Conservation (phyloP, 2,888 invertebrate species). For the Nomada lathburiana region DNA sequence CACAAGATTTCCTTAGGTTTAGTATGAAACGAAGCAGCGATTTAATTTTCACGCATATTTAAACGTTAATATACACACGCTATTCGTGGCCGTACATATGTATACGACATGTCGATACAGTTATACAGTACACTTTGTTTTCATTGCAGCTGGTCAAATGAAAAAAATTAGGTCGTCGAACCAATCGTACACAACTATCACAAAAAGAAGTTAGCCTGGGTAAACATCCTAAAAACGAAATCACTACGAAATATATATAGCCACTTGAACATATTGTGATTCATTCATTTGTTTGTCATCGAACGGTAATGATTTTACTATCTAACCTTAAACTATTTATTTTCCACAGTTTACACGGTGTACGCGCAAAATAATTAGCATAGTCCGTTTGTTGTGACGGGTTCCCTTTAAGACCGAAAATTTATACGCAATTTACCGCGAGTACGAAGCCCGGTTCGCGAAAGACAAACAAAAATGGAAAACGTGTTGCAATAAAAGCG, state of each 20-base stretch:
- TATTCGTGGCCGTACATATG: neutral
- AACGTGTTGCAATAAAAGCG: constrained; percentile 16
- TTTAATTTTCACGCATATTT: constrained; percentile 13
- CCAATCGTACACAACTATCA: constrained; percentile 32
- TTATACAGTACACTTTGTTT: constrained; percentile 53
- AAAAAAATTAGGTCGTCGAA: constrained; percentile 63
- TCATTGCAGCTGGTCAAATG: constrained; percentile 35
- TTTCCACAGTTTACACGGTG: neutral
- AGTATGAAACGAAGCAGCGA: neutral
- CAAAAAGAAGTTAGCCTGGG: neutral
- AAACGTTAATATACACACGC: neutral
- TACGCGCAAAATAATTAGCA: constrained; percentile 24
- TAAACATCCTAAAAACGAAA: constrained; percentile 9
- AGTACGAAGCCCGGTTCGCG: neutral
- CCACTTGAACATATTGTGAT: constrained; percentile 29
- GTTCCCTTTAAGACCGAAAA: neutral
- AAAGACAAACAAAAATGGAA: neutral
- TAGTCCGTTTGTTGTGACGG: neutral
- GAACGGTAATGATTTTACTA: constrained; percentile 46
- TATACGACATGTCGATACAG: constrained; percentile 17
- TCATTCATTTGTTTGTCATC: constrained; percentile 37
- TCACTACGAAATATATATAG: constrained; percentile 6
- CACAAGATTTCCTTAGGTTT: neutral
- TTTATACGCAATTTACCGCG: neutral
- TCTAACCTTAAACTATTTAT: constrained; percentile 51